These are phyloP conservation scores for Channa argus DNA, from an alignment of 2,113 vertebrate genomes.

Conservation along the genomic window DNA sequence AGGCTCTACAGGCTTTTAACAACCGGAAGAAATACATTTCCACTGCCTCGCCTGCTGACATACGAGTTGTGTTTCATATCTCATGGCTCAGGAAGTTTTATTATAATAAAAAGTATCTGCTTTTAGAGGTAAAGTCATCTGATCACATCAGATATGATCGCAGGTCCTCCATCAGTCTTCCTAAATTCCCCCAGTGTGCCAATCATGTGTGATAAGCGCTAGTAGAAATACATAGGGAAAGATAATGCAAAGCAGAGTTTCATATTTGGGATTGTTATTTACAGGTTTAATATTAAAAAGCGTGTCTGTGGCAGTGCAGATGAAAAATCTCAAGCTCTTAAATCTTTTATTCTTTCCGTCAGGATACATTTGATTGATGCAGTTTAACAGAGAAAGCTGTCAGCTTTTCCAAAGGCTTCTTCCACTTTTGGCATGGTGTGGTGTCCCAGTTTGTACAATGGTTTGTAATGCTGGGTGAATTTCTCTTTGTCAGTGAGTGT, in stretches of 20 bases:
- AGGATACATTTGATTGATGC: slow-evolving; percentile 63
- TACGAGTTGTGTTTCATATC: slow-evolving; percentile 65
- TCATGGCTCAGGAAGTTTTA: slow-evolving; percentile 57
- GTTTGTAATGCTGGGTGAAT: slow-evolving; percentile 52
- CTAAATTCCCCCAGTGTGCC: slow-evolving; percentile 41
- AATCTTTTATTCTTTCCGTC: slow-evolving; percentile 52
- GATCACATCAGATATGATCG: slow-evolving; percentile 35
- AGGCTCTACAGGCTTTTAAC: slow-evolving; percentile 76
- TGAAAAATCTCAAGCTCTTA: slow-evolving; percentile 46
- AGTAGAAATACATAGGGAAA: slow-evolving; percentile 26
- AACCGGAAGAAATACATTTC: slow-evolving; percentile 64
- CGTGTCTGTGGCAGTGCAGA: slow-evolving; percentile 16
- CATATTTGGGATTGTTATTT: slow-evolving; percentile 45
- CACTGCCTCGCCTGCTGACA: slow-evolving; percentile 40
- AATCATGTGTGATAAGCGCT: slow-evolving; percentile 37
- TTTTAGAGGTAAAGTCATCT: slow-evolving; percentile 47
- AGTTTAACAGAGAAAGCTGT: slow-evolving; percentile 51
- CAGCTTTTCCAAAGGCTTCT: slow-evolving; percentile 65
- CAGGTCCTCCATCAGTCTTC: slow-evolving; percentile 25
- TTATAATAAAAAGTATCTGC: slow-evolving; percentile 52
- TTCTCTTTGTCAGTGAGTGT: slow-evolving; percentile 48
- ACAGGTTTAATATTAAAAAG: slow-evolving; percentile 49
- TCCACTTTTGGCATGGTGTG: slow-evolving; percentile 71
- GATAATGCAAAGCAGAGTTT: slow-evolving; percentile 13
- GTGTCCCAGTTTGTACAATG: slow-evolving; percentile 79